Evolutionary conservation across 2,797 vertebrate species (phyloP).

Genomic region (Garrulus glandarius): DNA sequence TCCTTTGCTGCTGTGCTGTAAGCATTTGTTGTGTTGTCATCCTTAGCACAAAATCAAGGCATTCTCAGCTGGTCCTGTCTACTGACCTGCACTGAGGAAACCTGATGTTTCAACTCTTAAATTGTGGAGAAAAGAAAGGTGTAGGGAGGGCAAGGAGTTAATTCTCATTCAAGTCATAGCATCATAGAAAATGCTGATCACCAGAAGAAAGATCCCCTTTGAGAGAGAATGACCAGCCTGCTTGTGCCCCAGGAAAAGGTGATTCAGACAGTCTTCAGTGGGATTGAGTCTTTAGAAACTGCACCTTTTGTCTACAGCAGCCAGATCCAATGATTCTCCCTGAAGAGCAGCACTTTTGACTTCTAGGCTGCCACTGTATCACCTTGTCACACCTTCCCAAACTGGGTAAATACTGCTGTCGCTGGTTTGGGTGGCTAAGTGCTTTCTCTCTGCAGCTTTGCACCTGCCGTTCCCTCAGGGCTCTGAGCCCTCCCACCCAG

Average conservation of each 20-base stretch:
- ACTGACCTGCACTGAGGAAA: background rate
- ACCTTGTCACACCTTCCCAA: background rate
- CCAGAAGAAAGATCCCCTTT: background rate
- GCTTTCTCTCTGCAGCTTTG: background rate
- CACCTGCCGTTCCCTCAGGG: background rate
- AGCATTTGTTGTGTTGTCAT: background rate
- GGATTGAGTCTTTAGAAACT: background rate
- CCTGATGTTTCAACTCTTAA: background rate
- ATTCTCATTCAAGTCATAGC: background rate
- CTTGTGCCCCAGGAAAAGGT: background rate
- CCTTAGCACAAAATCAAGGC: background rate
- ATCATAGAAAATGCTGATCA: background rate
- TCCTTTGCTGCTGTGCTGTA: background rate
- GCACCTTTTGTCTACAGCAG: background rate
- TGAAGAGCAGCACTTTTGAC: background rate
- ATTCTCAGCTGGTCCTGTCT: background rate
- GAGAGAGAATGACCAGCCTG: background rate
- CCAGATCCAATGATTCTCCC: background rate
- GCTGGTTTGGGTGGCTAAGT: background rate
- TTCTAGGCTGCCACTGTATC: background rate
- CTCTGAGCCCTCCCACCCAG: background rate
- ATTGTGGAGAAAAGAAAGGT: accelerated
- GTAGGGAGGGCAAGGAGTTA: background rate
- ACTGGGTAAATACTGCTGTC: background rate
- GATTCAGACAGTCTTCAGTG: background rate